Evolutionary conservation across 2,888 invertebrate genomes (phyloP).

Genomic region (Luperina testacea): DNA sequence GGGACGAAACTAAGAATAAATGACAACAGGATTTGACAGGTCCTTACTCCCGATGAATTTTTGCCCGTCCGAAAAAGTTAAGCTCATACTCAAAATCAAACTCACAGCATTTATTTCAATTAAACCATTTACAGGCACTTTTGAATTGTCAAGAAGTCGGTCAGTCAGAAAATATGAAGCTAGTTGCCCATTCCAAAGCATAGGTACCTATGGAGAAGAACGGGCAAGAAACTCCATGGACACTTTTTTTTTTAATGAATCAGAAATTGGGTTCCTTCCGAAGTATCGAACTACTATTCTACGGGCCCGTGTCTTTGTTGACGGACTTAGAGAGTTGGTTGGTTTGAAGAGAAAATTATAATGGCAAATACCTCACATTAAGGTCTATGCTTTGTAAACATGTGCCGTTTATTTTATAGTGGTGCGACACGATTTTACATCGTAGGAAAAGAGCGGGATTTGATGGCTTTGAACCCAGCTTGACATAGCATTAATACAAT

Average conservation of each 20-base stretch:
- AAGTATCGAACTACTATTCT: neutral
- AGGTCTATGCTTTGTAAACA: constrained; percentile 65
- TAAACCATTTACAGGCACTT: too few species aligned
- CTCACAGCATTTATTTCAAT: too few species aligned
- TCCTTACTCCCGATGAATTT: neutral
- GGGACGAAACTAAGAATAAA: neutral
- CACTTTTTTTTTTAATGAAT: too few species aligned
- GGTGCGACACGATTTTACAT: constrained; percentile 39
- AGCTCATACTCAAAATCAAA: too few species aligned
- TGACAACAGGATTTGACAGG: neutral
- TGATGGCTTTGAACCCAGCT: constrained; percentile 31
- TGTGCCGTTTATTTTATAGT: constrained; percentile 59
- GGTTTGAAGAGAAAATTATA: constrained; percentile 64
- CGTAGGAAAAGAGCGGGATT: constrained; percentile 24
- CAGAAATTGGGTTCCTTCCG: neutral
- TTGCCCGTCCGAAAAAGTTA: too few species aligned
- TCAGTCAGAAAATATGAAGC: too few species aligned
- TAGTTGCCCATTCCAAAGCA: too few species aligned
- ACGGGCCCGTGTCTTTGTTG: neutral
- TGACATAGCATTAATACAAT: constrained; percentile 17
- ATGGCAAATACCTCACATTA: constrained; percentile 53
- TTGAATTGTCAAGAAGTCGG: too few species aligned
- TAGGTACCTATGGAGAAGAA: too few species aligned
- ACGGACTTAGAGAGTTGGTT: neutral
- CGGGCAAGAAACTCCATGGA: too few species aligned